A percentile compares a stretch with the other conserved stretches of the same genome.
phyloP scores from a whole-genome alignment of 2,888 invertebrate genomes.

The Oxyteleia sp. region DNA sequence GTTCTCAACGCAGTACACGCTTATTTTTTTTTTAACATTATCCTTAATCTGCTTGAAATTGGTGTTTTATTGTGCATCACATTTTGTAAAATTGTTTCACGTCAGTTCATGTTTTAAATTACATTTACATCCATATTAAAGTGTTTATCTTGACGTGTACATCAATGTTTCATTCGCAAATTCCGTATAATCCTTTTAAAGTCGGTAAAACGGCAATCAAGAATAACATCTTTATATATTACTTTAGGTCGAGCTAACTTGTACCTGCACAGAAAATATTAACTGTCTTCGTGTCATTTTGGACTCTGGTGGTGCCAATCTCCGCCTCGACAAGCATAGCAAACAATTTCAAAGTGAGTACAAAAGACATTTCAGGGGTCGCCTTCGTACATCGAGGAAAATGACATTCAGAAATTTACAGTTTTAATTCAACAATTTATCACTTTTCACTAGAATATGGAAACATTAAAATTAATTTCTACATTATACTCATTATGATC shows the following conservation, averaged over 20 bases:
- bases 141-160: constrained; percentile 12
- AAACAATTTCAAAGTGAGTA: constrained; percentile 87
- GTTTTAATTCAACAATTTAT: no score
- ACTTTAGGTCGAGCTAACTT: constrained; percentile 94
- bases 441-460: no score
- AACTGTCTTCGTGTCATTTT: constrained; percentile 92
- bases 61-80: no score
- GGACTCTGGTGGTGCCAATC: constrained; percentile 87
- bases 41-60: no score
- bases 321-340: constrained; percentile 84
- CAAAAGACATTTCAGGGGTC: constrained; percentile 68
- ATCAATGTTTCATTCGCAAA: constrained; percentile 27
- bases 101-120: neutral
- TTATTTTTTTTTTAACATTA: neutral
- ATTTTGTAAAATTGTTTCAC: neutral
- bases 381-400: constrained; percentile 73
- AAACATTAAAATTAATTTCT: no score
- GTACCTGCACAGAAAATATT: constrained; percentile 95
- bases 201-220: constrained; percentile 20
- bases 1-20: constrained; percentile 3
- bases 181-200: constrained; percentile 31
- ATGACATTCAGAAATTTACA: no score
- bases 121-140: neutral
- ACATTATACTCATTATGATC: no score
- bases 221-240: constrained; percentile 72